phyloP scores from a whole-genome alignment of 2,113 vertebrate species.

The Strigops habroptila region DNA sequence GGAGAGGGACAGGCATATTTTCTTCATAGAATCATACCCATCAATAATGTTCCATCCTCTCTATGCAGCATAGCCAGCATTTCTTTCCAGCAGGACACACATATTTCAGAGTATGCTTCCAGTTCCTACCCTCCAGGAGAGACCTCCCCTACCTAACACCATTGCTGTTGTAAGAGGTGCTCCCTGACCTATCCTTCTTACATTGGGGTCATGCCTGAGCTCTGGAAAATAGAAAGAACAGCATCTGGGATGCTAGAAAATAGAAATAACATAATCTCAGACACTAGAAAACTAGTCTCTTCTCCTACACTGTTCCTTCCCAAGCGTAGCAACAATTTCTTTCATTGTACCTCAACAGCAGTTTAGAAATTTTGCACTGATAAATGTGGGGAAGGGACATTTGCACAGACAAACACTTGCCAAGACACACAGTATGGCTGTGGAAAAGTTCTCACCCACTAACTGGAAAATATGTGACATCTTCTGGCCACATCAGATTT shows the following conservation, averaged over 20 bases:
- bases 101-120: background rate
- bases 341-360: background rate
- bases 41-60: background rate
- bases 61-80: rapidly evolving
- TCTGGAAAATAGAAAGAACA: background rate
- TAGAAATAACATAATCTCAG: no score
- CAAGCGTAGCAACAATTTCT: background rate
- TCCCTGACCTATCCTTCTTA: background rate
- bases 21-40: no score
- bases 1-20: background rate
- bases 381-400: background rate
- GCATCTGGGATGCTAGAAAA: background rate
- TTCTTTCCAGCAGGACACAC: background rate
- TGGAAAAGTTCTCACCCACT: background rate
- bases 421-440: constrained; percentile 1
- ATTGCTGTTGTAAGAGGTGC: background rate
- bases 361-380: background rate
- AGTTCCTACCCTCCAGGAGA: background rate
- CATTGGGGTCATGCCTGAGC: background rate
- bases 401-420: background rate
- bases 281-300: background rate
- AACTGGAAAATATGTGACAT: background rate
- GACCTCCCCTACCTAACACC: background rate
- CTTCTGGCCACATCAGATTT: background rate
- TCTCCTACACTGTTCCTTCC: background rate